phyloP scores from a whole-genome alignment of 2,888 invertebrate genomes.

The Euspilapteryx auroguttella region DNA sequence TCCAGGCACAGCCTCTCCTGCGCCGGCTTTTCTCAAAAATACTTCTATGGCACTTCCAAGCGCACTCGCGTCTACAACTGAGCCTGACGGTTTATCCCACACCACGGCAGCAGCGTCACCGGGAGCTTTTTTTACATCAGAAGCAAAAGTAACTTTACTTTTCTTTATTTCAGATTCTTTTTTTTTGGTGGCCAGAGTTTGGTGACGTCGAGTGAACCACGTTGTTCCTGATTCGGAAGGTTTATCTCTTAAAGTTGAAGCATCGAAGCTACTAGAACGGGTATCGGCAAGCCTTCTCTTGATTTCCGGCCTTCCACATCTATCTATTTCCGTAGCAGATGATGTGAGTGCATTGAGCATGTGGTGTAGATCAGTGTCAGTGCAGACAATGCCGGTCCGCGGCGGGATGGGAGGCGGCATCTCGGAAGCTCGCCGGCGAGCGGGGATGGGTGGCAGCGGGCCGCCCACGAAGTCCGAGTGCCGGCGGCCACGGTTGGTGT shows the following conservation, averaged over 20 bases:
- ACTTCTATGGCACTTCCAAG: constrained; percentile 85
- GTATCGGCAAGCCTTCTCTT: constrained; percentile 66
- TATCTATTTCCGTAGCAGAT: constrained; percentile 78
- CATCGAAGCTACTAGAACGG: constrained; percentile 84
- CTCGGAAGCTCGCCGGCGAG: constrained; percentile 72
- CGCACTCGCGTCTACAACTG: constrained; percentile 78
- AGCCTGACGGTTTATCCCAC: constrained; percentile 77
- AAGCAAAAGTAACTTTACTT: constrained; percentile 61
- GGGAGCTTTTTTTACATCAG: constrained; percentile 62
- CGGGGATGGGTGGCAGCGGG: constrained; percentile 63
- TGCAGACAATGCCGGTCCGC: constrained; percentile 72
- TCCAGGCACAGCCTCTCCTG: constrained; percentile 37
- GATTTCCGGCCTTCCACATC: constrained; percentile 65
- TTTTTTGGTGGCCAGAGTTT: constrained; percentile 70
- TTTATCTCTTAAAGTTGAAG: constrained; percentile 67
- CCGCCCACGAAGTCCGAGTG: constrained; percentile 73
- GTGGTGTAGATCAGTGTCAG: constrained; percentile 78
- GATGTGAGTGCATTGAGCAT: constrained; percentile 80
- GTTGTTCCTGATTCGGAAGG: constrained; percentile 58
- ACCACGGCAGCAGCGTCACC: constrained; percentile 65
- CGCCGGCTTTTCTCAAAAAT: constrained; percentile 67
- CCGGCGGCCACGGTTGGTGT: constrained; percentile 65
- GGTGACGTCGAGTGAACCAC: constrained; percentile 79
- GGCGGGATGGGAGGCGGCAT: constrained; percentile 59
- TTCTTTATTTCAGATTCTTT: constrained; percentile 52